These are phyloP conservation scores for Anguilla pacifica DNA, from an alignment of 2,797 vertebrate species.

Conservation along the genomic window DNA sequence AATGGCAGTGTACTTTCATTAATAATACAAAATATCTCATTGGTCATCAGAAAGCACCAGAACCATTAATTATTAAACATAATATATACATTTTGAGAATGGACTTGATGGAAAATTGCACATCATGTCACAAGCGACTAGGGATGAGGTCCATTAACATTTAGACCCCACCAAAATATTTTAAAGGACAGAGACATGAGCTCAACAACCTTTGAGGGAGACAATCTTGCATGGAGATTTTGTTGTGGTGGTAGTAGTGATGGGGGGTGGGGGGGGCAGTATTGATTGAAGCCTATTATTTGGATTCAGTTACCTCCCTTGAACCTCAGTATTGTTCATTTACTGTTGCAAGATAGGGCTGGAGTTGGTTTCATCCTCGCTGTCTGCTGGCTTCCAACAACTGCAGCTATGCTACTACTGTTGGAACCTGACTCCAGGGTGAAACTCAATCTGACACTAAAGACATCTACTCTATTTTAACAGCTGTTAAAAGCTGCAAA, in stretches of 20 bases:
- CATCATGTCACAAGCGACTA: constrained; percentile 24
- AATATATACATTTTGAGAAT: constrained; percentile 29
- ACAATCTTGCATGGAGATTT: not conserved
- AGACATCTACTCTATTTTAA: not conserved
- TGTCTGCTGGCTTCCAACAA: not conserved
- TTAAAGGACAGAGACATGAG: constrained; percentile 16
- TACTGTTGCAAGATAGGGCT: constrained; percentile 1
- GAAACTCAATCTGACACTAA: constrained; percentile 15
- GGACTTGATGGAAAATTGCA: constrained; percentile 22
- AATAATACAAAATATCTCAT: not conserved
- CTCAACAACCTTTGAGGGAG: constrained; percentile 8
- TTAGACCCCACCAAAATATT: constrained; percentile 32
- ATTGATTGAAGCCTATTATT: constrained; percentile 35
- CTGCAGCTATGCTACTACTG: not conserved
- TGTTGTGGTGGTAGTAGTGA: not conserved
- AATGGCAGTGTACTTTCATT: not conserved
- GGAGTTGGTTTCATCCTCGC: not conserved
- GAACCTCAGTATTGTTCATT: constrained; percentile 34
- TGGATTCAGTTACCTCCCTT: constrained; percentile 31
- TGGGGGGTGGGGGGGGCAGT: not conserved
- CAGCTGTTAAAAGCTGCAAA: constrained; percentile 25
- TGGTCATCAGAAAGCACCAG: constrained; percentile 2
- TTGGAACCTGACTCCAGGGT: constrained; percentile 11
- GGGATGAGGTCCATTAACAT: constrained; percentile 27
- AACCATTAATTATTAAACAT: constrained; percentile 28